Evolutionary conservation across 2,113 vertebrate species (phyloP), one percentile per base, ranked within the genome.

Genomic region (Ophthalmolycus amberensis): DNA sequence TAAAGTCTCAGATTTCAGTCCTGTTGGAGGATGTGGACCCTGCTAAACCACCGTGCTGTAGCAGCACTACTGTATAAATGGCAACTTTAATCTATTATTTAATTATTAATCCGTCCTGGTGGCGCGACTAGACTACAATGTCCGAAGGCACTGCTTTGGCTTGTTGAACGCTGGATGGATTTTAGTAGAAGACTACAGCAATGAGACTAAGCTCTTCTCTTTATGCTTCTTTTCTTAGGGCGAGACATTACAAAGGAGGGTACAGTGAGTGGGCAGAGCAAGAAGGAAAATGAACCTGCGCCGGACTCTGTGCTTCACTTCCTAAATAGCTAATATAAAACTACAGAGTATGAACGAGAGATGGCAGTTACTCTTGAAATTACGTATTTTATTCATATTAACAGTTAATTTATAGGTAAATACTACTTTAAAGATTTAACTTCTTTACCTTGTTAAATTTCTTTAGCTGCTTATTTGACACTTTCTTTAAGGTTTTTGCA

Each of bases 181-280:
- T 73, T 83, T 1, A 54, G 29, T 29, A 6, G 34, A 70, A 73
- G 66, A 9, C 16, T 71, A 73, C 40, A 0, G 10, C 46, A 34
- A 18, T 32, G 12, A 60, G 18, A 44, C 70, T 67, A 48, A 80
- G 29, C 29, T 72, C 3, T 56, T 77, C 22, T 44, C 4, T 71
- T 40, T 54, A 0, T 76, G 6, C 68, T 44, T 67, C 25, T 66
- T 71, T 76, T 88, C 65, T 42, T 75, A 95, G 95, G 90, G 90
- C 72, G 7, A 90, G 90, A 37, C 95, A 95, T 83, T 94, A 86
- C 37, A 78, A 89, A 86, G 94, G 94, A 66, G 94, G 95, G 4
- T 95, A 93, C 84, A 44, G 0, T 0, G 94, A 95, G 72, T 95
- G 94, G 95, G 89, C 67, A 3, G 75, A 90, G 22, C 67, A 37